Percentiles rank a stretch among this genome's conserved stretches.
Evolutionary conservation across 2,113 vertebrate species (phyloP).

Genomic region (Etia nguti): DNA sequence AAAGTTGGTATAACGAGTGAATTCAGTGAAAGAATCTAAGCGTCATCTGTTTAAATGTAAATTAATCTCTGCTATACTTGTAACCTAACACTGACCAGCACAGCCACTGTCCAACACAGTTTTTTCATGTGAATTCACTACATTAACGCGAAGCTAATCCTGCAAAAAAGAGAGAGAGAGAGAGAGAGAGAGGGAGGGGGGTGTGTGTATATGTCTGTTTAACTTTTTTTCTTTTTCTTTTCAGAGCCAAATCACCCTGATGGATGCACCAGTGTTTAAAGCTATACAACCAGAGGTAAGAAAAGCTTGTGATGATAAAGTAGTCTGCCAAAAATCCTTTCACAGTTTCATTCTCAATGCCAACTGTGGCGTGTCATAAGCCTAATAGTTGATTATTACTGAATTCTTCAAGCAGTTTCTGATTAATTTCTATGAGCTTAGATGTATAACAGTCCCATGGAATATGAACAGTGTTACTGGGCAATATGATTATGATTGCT

Average conservation of each 20-base stretch:
- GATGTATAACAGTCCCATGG: background rate
- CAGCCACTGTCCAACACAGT: background rate
- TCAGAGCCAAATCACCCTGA: constrained; percentile 92
- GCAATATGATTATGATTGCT: background rate
- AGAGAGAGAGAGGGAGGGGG: no score
- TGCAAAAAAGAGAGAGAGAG: no score
- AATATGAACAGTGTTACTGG: background rate
- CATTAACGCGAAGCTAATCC: background rate
- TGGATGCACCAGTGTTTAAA: constrained; percentile 93
- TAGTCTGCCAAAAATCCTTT: background rate
- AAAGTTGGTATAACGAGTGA: background rate
- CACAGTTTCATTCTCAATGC: background rate
- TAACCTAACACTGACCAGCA: background rate
- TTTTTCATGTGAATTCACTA: background rate
- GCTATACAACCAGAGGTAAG: constrained; percentile 93
- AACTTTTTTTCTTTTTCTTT: constrained; percentile 29
- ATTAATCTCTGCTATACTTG: background rate
- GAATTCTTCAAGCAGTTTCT: background rate
- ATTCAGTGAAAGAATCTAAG: background rate
- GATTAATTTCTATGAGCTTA: background rate
- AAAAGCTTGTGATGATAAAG: background rate
- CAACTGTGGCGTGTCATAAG: background rate
- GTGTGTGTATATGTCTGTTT: background rate
- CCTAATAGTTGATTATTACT: background rate
- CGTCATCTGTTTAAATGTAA: background rate